phyloP scores from a whole-genome alignment of 2,888 invertebrate species.

The Synergus laeviventris region DNA sequence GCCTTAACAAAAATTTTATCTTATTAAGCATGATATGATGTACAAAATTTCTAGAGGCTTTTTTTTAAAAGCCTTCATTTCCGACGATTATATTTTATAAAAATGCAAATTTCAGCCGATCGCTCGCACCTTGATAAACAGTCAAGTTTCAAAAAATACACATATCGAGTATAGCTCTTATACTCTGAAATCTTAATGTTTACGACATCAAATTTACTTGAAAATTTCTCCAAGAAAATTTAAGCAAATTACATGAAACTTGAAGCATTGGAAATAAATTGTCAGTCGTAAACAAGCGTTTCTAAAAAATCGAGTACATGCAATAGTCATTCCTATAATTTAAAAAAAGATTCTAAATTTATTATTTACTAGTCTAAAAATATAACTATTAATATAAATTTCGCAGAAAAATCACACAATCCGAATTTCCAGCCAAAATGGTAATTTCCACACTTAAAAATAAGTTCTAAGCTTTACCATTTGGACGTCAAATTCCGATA shows the following conservation, averaged over 20 bases:
- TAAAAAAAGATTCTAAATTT: not conserved
- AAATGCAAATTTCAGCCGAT: conserved; percentile 21
- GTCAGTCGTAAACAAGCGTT: not conserved
- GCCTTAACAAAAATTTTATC: not conserved
- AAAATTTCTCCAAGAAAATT: not conserved
- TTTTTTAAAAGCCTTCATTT: not conserved
- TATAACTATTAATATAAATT: not conserved
- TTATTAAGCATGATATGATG: not conserved
- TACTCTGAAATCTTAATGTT: not conserved
- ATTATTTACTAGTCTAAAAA: not conserved
- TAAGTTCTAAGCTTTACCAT: not conserved
- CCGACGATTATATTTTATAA: not conserved
- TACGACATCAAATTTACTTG: not conserved
- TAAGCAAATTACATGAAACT: not conserved
- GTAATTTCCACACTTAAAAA: not conserved
- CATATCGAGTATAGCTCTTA: not conserved
- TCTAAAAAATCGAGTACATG: not conserved
- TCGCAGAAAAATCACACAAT: not conserved
- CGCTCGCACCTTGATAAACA: conserved; percentile 17
- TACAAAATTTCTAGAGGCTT: not conserved
- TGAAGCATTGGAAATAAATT: not conserved
- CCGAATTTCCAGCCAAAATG: not conserved
- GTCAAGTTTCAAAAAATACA: conserved; percentile 28
- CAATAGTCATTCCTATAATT: not conserved
- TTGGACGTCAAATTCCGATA: not conserved